Evolutionary conservation across 2,888 invertebrate species (phyloP), one percentile per base, ranked within the genome.

Genomic region (Cyrtodaria siliqua): DNA sequence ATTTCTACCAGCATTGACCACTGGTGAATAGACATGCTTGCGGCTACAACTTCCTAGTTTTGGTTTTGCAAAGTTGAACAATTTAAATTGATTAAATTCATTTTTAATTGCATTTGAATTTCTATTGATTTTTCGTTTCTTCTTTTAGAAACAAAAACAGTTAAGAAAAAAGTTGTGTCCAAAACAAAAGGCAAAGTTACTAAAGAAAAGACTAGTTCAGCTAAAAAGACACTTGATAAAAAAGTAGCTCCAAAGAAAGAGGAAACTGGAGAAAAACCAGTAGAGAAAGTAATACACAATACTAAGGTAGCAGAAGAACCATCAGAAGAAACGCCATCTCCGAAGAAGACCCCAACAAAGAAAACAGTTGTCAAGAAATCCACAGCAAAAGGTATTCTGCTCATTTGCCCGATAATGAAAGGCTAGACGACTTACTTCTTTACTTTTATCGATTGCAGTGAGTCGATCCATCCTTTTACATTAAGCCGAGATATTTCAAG

Each of bases 71-170:
- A n/a, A n/a, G n/a, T n/a, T n/a, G n/a, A n/a, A n/a, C n/a, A n/a
- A n/a, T n/a, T n/a, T n/a, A n/a, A n/a, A n/a, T n/a, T n/a, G n/a
- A n/a, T n/a, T n/a, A n/a, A n/a, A n/a, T n/a, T n/a, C n/a, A n/a
- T n/a, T n/a, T n/a, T n/a, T n/a, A n/a, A n/a, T n/a, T n/a, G n/a
- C n/a, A n/a, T n/a, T n/a, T n/a, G n/a, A n/a, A n/a, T n/a, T n/a
- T n/a, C n/a, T n/a, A n/a, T n/a, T n/a, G n/a, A n/a, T n/a, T n/a
- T n/a, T n/a, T n/a, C n/a, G n/a, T n/a, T n/a, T n/a, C n/a, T n/a
- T n/a, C n/a, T n/a, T n/a, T 38, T 53, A 64, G 68, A 64, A 55
- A 82, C 75, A 62, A 82, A 75, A 71, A 70, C 72, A 55, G 72
- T 79, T 0, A 77, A 71, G 66, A 82, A 78, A 56, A 75, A 78